Base-by-base conservation (phyloP, 2,113 vertebrate species). In the Nothoprocta pentlandii region DNA sequence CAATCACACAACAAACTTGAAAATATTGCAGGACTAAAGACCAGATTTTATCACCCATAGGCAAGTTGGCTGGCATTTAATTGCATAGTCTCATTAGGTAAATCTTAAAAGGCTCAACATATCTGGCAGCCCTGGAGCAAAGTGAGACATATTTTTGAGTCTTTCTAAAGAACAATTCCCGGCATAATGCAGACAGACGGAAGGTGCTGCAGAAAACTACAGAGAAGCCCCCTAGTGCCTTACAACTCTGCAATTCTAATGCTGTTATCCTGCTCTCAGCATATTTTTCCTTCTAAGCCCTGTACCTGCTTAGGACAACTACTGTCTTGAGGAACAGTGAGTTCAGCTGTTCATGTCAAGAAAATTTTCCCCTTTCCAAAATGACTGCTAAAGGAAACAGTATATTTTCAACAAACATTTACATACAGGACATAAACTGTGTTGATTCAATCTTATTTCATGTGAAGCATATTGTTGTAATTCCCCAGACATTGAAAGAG, bases 51-150 rank as follows among this genome's bases (percentile, higher is more conserved):
- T 42, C 73, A 69, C 67, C 87, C 71, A 70, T 26, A 77, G 87
- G 94, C 75, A 95, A 85, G 36, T 77, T 94, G 66, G 13, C 74
- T 89, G 89, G 78, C 80, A 93, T 93, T 93, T 91, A 95, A 91
- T 93, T 97, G 69, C 22, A 0, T 26, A 74, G 19, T 83, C 63
- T 94, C 73, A 87, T 82, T 83, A 75, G 71, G n/a, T 77, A 61
- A 85, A 76, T 92, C 63, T 89, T 95, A 82, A 77, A 85, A 91
- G 70, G 12, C 12, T 93, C 68, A 77, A 32, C 63, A 30, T 77
- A 80, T n/a, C n/a, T 85, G 75, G 79, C 54, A 89, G 63, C 81
- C 84, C 66, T 82, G 78, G 25, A 90, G 91, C 62, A 95, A 39
- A 87, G 84, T 89, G 0, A 89, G 81, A 58, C 51, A 46, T 77